Conservation (phyloP, 2,113 vertebrate species). For the Fregetta grallaria region DNA sequence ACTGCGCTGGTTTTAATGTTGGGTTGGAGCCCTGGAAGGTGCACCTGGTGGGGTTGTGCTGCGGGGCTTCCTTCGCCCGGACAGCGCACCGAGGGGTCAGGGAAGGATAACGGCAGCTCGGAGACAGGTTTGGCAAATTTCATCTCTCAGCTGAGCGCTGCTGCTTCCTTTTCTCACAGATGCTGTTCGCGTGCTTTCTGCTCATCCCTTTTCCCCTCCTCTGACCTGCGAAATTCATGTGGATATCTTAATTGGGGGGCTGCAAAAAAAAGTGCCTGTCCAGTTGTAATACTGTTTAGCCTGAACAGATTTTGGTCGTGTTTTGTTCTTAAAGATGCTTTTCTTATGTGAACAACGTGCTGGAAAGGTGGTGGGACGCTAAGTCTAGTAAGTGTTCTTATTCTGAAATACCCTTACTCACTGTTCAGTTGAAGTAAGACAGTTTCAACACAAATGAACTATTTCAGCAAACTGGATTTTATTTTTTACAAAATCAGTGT, state of each 20-base stretch:
- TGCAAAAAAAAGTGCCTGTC: not conserved
- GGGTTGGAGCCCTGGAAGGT: not conserved
- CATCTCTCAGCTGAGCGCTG: not conserved
- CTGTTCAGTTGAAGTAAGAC: not conserved
- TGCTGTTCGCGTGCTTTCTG: not conserved
- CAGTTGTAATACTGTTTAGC: not conserved
- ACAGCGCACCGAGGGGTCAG: not conserved
- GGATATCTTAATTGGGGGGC: not conserved
- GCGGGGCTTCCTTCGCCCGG: not conserved
- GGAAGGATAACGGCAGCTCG: not conserved
- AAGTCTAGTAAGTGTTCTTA: not conserved
- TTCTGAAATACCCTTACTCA: not conserved
- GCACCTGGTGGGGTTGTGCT: not conserved
- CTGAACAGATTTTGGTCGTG: not conserved
- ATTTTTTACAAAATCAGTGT: not conserved
- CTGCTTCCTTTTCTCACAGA: not conserved
- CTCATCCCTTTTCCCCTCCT: not conserved
- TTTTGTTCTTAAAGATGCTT: not conserved
- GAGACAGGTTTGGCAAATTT: not conserved
- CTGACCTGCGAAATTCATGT: not conserved
- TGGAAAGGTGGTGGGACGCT: not conserved
- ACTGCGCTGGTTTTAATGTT: accelerated
- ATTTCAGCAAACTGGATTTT: not conserved
- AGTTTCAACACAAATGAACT: not conserved
- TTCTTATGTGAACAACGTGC: not conserved